Evolutionary conservation across 1,140 invertebrate species (phyloP), one percentile per base, ranked within the genome.

Genomic region (Hydropsyche tenuis): DNA sequence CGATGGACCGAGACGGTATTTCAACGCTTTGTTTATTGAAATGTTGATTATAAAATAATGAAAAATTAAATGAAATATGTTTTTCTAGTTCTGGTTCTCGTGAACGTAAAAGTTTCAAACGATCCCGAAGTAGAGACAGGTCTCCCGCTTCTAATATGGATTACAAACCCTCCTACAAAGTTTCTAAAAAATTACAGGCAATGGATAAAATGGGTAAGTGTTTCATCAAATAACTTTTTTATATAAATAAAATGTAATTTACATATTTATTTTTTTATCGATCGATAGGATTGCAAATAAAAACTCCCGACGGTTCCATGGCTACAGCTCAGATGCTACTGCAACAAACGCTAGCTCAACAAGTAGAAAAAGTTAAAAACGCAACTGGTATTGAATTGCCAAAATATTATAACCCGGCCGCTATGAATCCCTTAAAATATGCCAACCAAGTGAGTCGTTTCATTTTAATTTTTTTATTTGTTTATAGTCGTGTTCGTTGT

Each of bases 361-460:
- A 81, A n/a, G 83, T 82, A 1, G 81, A 82, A 23, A 78, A 77
- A 69, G 81, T 82, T 43, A 80, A 80, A 42, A 80, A 83, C 12
- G 43, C 79, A 5, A 70, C 73, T 7, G 72, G 75, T 9, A 75
- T 81, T 7, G 87, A 87, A 0, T 88, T 92, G 74, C 89, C 88
- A 30, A 87, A 87, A 76, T 96, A 93, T 83, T 96, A 94, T 79
- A 96, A 95, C 83, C 92, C 94, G 1, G 90, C 91, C 20, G 90
- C 94, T 6, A 89, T 93, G 6, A 92, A 93, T 78, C 89, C 93
- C 56, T 88, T 90, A 51, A 94, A 94, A 78, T 94, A 95, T 81
- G 92, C 94, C 14, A 93, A 97, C 78, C 89, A 90, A 81, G 86
- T 87, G 27, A 27, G 25, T n/a, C n/a, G n/a, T 3, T 53, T 53